Evolutionary conservation across 2,113 vertebrate species (phyloP).

Genomic region (Stomatorhinus ivindoensis): DNA sequence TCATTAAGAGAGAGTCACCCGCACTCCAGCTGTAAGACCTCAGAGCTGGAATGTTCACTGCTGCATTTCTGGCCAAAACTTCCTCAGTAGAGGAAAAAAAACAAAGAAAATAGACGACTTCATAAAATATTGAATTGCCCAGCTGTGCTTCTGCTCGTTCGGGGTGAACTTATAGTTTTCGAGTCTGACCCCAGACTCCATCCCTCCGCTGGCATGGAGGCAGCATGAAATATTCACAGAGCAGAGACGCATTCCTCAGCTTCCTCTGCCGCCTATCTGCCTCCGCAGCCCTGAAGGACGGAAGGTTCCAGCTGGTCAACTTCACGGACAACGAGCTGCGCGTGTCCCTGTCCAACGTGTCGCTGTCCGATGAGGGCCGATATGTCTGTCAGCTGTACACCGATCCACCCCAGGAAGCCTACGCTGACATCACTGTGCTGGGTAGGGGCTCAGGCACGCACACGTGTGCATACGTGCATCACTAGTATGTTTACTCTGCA

Average conservation of each 20-base stretch:
- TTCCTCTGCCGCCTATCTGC: constrained; percentile 20
- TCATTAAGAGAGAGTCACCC: constrained; percentile 36
- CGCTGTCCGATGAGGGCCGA: constrained; percentile 87
- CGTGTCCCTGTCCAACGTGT: constrained; percentile 96
- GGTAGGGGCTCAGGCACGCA: constrained; percentile 58
- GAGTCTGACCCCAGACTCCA: background rate
- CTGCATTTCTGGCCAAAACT: background rate
- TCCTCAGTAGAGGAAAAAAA: background rate
- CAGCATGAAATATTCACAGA: constrained; percentile 6
- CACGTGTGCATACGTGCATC: background rate
- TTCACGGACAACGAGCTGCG: constrained; percentile 97
- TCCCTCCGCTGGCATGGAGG: background rate
- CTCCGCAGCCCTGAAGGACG: constrained; percentile 90
- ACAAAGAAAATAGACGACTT: background rate
- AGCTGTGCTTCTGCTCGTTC: background rate
- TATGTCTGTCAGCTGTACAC: constrained; percentile 99
- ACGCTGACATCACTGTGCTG: constrained; percentile 88
- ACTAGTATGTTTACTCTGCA: background rate
- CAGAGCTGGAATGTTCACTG: background rate
- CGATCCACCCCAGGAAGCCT: constrained; percentile 93
- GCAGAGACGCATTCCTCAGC: background rate
- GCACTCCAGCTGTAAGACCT: background rate
- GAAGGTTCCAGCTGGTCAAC: constrained; percentile 98
- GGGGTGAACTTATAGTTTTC: background rate
- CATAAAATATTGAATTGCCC: background rate